These are phyloP conservation scores for Camelus bactrianus DNA, from an alignment of 2,113 vertebrate genomes.

Conservation along the genomic window DNA sequence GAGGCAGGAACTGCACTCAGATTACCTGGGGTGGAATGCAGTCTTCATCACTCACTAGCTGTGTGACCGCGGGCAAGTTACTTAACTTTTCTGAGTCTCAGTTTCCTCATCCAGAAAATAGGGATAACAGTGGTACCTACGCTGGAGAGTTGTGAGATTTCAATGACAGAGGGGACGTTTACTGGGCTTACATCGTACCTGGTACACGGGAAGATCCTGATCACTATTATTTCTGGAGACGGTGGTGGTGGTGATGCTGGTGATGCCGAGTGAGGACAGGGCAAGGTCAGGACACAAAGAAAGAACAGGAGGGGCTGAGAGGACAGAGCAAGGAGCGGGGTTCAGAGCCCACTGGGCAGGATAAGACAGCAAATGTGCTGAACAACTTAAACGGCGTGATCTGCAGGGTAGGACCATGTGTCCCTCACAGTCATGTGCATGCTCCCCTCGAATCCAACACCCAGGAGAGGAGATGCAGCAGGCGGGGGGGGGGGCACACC, in stretches of 20 bases:
- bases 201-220: neutral
- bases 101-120: neutral
- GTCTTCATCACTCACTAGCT: neutral
- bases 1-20: neutral
- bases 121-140: neutral
- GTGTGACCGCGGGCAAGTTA: neutral
- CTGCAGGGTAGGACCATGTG: neutral
- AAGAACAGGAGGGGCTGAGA: neutral
- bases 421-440: neutral
- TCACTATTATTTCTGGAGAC: neutral
- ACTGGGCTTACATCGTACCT: neutral
- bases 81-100: neutral
- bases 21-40: neutral
- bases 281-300: neutral
- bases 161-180: neutral
- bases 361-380: neutral
- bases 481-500: neutral
- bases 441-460: neutral
- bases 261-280: neutral
- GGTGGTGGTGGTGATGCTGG: neutral
- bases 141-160: neutral
- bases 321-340: neutral
- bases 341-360: neutral
- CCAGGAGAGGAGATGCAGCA: neutral
- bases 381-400: neutral